Evolutionary conservation across 2,888 invertebrate species (phyloP).

Genomic region (Sphaerophoria taeniata): DNA sequence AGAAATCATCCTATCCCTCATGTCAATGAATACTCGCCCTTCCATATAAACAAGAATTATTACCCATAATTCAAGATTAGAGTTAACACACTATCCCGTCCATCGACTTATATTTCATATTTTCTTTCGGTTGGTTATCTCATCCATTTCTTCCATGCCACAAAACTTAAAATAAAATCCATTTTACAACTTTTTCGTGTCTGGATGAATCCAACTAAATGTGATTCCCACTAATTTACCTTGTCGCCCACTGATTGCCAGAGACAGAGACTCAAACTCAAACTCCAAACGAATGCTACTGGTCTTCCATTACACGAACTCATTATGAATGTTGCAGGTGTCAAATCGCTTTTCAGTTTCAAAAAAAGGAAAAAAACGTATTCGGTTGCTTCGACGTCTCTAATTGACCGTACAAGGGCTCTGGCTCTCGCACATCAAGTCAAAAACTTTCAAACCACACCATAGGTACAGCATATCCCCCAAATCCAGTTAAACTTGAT

Average conservation of each 20-base stretch:
- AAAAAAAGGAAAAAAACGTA: conserved; percentile 21
- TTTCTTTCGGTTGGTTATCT: conserved; percentile 7
- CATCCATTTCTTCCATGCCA: conserved; percentile 13
- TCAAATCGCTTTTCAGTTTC: conserved; percentile 65
- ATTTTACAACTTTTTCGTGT: conserved; percentile 43
- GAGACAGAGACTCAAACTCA: conserved; percentile 8
- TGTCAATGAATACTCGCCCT: background rate
- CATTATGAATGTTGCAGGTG: conserved; percentile 74
- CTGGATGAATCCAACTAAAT: conserved; percentile 39
- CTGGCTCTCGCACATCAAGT: conserved; percentile 10
- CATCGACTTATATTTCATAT: conserved; percentile 8
- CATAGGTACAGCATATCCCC: conserved; percentile 1
- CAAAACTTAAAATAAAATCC: conserved; percentile 22
- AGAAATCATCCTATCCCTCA: conserved; percentile 15
- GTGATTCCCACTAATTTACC: conserved; percentile 66
- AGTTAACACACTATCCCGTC: conserved; percentile 47
- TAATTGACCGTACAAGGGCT: conserved; percentile 35
- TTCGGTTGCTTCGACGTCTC: conserved; percentile 37
- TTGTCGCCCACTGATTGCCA: conserved; percentile 72
- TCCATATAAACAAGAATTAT: conserved; percentile 1
- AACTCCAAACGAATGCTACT: conserved; percentile 65
- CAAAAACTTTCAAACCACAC: background rate
- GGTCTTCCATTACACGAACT: conserved; percentile 72
- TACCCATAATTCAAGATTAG: conserved; percentile 55
- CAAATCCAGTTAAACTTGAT: conserved; percentile 73